Evolutionary conservation across 2,888 invertebrate species (phyloP).

Genomic region (Ctenicera cuprea): DNA sequence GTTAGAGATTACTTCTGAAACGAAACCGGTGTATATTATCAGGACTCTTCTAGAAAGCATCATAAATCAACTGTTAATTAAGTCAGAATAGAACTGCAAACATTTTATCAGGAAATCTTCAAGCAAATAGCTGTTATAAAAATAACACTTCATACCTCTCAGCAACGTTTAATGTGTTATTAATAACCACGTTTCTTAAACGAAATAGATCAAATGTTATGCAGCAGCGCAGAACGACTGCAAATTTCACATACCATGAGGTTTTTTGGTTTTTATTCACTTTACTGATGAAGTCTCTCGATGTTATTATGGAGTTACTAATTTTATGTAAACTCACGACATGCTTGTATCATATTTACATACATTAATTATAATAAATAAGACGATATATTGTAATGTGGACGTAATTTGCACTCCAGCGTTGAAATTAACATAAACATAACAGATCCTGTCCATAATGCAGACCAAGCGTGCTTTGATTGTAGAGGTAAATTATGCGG

Average conservation of each 20-base stretch:
- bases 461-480: conserved; percentile 29
- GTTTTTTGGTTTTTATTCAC: neutral
- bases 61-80: conserved; percentile 18
- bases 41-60: neutral
- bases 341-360: neutral
- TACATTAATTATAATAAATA: conserved; percentile 9
- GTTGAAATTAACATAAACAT: conserved; percentile 26
- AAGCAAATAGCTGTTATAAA: neutral
- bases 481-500: conserved; percentile 41
- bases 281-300: neutral
- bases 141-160: neutral
- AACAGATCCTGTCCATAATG: conserved; percentile 25
- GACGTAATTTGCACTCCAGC: conserved; percentile 7
- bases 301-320: neutral
- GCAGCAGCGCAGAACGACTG: conserved; percentile 15
- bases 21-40: too few relatives aligned
- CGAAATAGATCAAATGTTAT: conserved; percentile 17
- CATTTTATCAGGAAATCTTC: conserved; percentile 11
- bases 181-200: conserved; percentile 8
- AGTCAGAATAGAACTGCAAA: neutral
- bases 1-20: too few relatives aligned
- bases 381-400: neutral
- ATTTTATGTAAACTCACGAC: neutral
- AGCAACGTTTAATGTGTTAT: neutral
- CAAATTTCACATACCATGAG: conserved; percentile 21